Evolutionary conservation across 2,888 invertebrate genomes (phyloP), one percentile per base, ranked within the genome.

Genomic region (Tipula lateralis): DNA sequence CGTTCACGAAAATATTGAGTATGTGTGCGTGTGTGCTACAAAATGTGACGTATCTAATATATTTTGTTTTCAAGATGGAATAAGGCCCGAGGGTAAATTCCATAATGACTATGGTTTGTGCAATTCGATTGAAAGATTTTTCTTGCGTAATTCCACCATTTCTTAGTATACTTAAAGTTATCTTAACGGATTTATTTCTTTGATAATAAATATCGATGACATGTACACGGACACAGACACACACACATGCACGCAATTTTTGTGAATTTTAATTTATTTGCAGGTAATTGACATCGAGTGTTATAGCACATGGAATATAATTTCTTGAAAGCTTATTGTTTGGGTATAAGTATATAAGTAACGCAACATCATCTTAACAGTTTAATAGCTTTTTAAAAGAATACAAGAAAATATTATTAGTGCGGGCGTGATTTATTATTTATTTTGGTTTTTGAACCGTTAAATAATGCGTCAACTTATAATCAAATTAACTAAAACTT

Each of bases 401-500:
- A 44, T 44, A n/a, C n/a, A n/a, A 36, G 1, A n/a, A 44, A n/a
- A 44, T 24, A 19, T 24, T 66, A 66, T 19, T 66, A 2, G 66
- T 24, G 66, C 66, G 66, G 66, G 66, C 24, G 66, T n/a, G 66
- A 66, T 66, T 66, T 66, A 66, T 66, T 66, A 66, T 66, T 66
- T 50, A 5, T 16, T 66, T 66, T 24, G 2, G 9, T 24, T 24
- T 39, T 24, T 9, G 66, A 24, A 7, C 1, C n/a, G 66, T 24
- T 66, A 24, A 66, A 24, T 66, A 24, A 24, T 66, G 9, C 24
- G 12, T 3, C 66, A 66, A 66, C 24, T 66, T 24, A 9, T 66
- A 66, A 24, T 24, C 6, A 50, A 50, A 16, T 50, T 16, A 50
- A 50, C 6, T 50, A 19, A 24, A 19, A 66, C 7, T 24, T 24